Evolutionary conservation across 2,797 vertebrate species (phyloP).

Genomic region (Gadopsis marmoratus): DNA sequence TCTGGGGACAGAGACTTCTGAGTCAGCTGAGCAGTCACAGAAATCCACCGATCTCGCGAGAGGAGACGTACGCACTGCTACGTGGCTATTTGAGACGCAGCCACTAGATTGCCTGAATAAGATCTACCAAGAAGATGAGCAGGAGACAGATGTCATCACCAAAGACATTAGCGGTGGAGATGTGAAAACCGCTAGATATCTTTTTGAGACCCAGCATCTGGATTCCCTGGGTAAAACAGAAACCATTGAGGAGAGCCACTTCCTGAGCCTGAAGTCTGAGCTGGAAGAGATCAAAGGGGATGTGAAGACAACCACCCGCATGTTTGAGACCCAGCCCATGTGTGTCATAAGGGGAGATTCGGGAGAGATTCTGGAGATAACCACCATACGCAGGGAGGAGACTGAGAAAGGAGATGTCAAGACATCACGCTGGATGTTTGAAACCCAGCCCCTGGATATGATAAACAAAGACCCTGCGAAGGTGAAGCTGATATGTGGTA

Average conservation of each 20-base stretch:
- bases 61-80: slow-evolving; percentile 86
- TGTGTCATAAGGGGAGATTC: slow-evolving; percentile 90
- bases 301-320: slow-evolving; percentile 89
- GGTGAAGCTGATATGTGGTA: slow-evolving; percentile 88
- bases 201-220: slow-evolving; percentile 91
- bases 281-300: slow-evolving; percentile 91
- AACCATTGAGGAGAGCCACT: slow-evolving; percentile 87
- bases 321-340: slow-evolving; percentile 90
- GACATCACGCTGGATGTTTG: slow-evolving; percentile 90
- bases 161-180: slow-evolving; percentile 88
- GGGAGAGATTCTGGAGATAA: slow-evolving; percentile 91
- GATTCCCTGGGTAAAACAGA: slow-evolving; percentile 88
- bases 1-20: slow-evolving; percentile 70
- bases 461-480: slow-evolving; percentile 88
- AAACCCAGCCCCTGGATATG: slow-evolving; percentile 89
- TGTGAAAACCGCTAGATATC: slow-evolving; percentile 90
- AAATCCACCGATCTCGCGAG: slow-evolving; percentile 85
- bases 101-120: slow-evolving; percentile 88
- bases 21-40: slow-evolving; percentile 68
- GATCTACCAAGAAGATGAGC: slow-evolving; percentile 86
- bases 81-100: slow-evolving; percentile 91
- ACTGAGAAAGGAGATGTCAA: slow-evolving; percentile 90
- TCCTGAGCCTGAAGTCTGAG: slow-evolving; percentile 89
- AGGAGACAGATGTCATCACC: slow-evolving; percentile 62
- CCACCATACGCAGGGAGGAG: slow-evolving; percentile 89